Evolutionary conservation across 2,797 vertebrate species (phyloP).

Genomic region (Macropus fuliginosus): DNA sequence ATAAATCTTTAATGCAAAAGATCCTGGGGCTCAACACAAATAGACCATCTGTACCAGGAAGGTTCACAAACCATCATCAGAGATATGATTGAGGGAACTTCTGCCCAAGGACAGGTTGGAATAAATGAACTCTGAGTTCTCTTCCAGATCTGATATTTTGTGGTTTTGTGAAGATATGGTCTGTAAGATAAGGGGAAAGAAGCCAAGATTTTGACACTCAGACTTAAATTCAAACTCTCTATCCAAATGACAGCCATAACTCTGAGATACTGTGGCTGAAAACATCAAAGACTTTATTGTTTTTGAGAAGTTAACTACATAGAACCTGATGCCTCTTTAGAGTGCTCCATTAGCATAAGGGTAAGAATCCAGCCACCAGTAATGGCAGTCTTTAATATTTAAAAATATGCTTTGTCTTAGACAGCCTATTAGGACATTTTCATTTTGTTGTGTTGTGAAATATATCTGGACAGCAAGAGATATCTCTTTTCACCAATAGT

Average conservation of each 20-base stretch:
- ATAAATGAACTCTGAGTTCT: neutral
- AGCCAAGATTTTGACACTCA: neutral
- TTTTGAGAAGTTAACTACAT: neutral
- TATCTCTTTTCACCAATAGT: neutral
- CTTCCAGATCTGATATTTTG: neutral
- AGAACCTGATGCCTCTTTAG: neutral
- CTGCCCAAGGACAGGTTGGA: neutral
- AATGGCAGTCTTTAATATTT: neutral
- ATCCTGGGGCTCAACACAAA: neutral
- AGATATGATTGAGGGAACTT: neutral
- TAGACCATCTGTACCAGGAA: neutral
- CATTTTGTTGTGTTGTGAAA: neutral
- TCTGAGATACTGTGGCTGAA: neutral
- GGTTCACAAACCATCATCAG: neutral
- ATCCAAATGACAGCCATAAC: neutral
- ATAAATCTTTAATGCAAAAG: neutral
- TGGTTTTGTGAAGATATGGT: neutral
- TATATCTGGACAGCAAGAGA: neutral
- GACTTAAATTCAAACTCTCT: neutral
- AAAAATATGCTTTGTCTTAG: neutral
- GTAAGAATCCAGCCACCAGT: neutral
- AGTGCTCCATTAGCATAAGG: neutral
- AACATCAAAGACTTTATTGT: neutral
- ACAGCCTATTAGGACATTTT: neutral
- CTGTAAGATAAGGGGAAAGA: neutral